Evolutionary conservation across 2,113 vertebrate genomes (phyloP).

Genomic region (Prochilodus magdalenae): DNA sequence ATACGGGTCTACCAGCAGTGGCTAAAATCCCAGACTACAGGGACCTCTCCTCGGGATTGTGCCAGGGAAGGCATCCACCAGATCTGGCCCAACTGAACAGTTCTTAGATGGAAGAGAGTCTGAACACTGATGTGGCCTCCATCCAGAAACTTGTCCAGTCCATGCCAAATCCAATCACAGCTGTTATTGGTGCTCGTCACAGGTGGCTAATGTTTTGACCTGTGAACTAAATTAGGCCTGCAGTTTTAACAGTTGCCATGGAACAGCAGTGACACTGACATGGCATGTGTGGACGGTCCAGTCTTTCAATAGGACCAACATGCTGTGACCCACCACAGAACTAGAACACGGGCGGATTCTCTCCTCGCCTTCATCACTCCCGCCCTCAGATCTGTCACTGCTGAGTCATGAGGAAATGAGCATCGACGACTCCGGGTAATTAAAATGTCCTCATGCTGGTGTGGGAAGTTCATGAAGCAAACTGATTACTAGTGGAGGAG

Average conservation of each 20-base stretch:
- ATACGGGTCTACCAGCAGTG: no score
- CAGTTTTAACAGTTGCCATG: background rate
- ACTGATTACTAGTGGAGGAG: background rate
- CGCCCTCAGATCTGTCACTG: background rate
- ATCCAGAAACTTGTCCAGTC: no score
- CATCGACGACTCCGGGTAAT: background rate
- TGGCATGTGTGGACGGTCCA: background rate
- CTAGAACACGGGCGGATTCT: background rate
- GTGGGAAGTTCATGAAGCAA: background rate
- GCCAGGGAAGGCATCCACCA: no score
- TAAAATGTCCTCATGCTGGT: background rate
- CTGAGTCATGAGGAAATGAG: conserved; percentile 7
- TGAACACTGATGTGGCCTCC: no score
- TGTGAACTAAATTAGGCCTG: no score
- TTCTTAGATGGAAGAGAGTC: no score
- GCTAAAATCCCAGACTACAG: no score
- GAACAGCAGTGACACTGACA: background rate
- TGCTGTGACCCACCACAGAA: background rate
- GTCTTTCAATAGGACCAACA: background rate
- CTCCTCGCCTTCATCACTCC: background rate
- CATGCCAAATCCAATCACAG: no score
- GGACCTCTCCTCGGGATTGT: no score
- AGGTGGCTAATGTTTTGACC: no score
- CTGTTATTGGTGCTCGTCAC: no score
- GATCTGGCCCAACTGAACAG: no score